Percentiles rank a stretch among this genome's conserved stretches.
Conservation (phyloP, 2,797 vertebrate genomes). For the Synaphobranchus kaupii region DNA sequence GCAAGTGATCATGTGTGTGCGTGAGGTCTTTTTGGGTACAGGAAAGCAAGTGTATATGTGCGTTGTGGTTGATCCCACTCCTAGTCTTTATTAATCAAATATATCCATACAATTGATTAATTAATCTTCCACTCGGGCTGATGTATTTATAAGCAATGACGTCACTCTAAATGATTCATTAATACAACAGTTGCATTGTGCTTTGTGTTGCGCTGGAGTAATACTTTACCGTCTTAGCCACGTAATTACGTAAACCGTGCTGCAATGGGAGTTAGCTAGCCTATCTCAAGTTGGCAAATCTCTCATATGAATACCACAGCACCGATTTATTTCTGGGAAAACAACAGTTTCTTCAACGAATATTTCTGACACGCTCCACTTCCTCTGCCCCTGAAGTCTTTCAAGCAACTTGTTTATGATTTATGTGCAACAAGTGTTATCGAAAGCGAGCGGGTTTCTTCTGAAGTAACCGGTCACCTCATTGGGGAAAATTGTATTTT, state of each 20-base stretch:
- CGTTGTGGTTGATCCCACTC: no score
- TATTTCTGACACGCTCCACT: not conserved
- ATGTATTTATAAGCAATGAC: not conserved
- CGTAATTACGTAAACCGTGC: not conserved
- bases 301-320: not conserved
- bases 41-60: no score
- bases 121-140: not conserved
- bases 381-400: not conserved
- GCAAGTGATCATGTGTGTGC: no score
- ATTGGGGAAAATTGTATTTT: not conserved
- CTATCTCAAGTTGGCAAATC: not conserved
- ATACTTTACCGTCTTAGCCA: not conserved
- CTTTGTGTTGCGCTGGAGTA: not conserved
- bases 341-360: not conserved
- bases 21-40: no score
- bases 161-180: not conserved
- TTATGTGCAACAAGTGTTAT: not conserved
- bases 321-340: not conserved
- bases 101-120: not conserved
- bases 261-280: not conserved
- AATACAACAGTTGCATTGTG: slow-evolving; percentile 1
- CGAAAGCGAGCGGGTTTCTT: not conserved
- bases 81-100: no score
- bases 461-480: not conserved
- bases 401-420: not conserved